Evolutionary conservation across 2,888 invertebrate genomes (phyloP).

Genomic region (Pecten maximus): DNA sequence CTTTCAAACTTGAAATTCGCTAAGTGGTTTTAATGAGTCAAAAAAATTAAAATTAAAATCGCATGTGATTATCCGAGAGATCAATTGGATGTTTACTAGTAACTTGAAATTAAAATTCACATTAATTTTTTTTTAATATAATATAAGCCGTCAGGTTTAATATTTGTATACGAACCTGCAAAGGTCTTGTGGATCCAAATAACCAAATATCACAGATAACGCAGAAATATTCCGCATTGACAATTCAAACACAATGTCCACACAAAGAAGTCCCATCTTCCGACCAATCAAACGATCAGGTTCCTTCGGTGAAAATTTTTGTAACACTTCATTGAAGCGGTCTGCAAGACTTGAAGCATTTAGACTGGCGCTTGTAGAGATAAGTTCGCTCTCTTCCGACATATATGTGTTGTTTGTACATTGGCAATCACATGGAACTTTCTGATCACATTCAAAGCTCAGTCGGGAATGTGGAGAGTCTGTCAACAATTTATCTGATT

Average conservation of each 20-base stretch:
- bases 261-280: slow-evolving; percentile 68
- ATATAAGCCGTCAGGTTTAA: too few species aligned
- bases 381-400: neutral
- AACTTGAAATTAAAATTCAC: too few species aligned
- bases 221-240: slow-evolving; percentile 56
- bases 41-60: too few species aligned
- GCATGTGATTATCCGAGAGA: too few species aligned
- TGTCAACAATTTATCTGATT: neutral
- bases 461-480: neutral
- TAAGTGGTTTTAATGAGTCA: too few species aligned
- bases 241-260: slow-evolving; percentile 72
- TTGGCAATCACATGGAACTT: neutral
- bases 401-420: neutral
- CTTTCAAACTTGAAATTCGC: too few species aligned
- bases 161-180: slow-evolving; percentile 63
- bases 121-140: too few species aligned
- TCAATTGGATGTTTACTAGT: too few species aligned
- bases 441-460: slow-evolving; percentile 10
- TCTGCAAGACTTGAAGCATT: slow-evolving; percentile 45
- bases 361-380: neutral
- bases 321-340: slow-evolving; percentile 53
- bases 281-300: slow-evolving; percentile 72
- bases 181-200: slow-evolving; percentile 64
- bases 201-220: slow-evolving; percentile 58
- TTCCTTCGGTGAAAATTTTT: slow-evolving; percentile 56